These are phyloP conservation scores for Phrynosoma blainvillii DNA, from an alignment of 2,113 vertebrate genomes.

Conservation along the genomic window DNA sequence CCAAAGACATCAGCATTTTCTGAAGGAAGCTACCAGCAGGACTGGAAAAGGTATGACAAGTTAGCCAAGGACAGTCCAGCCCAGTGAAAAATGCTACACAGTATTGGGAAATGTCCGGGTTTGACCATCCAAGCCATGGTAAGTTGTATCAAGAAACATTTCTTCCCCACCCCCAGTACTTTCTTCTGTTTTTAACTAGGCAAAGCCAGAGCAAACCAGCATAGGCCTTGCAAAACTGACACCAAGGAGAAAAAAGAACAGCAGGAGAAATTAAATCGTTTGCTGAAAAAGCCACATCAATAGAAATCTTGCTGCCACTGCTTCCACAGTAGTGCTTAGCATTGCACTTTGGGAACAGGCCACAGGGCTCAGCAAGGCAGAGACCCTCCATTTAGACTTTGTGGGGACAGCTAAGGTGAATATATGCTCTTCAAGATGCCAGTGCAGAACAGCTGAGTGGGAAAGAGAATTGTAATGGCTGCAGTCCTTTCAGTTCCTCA, in stretches of 20 bases:
- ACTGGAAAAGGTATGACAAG: neutral
- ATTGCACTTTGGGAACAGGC: neutral
- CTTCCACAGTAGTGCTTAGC: neutral
- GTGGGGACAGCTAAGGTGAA: neutral
- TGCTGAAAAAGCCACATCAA: neutral
- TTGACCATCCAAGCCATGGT: neutral
- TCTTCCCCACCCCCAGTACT: neutral
- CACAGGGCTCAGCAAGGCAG: neutral
- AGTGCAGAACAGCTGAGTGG: neutral
- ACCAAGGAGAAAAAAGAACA: neutral
- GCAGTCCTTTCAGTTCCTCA: neutral
- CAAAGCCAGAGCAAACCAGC: neutral
- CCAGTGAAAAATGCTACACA: neutral
- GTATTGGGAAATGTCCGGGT: neutral
- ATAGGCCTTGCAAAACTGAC: neutral
- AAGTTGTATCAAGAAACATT: neutral
- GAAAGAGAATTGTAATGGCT: neutral
- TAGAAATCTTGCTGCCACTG: neutral
- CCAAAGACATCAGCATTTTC: neutral
- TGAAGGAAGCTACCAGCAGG: neutral
- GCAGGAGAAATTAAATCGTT: neutral
- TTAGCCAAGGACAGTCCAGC: constrained; percentile 11
- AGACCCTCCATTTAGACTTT: neutral
- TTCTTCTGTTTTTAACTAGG: neutral
- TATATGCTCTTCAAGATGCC: neutral